Conservation (phyloP, 1,140 invertebrate genomes). For the Zeugodacus cucurbitae region DNA sequence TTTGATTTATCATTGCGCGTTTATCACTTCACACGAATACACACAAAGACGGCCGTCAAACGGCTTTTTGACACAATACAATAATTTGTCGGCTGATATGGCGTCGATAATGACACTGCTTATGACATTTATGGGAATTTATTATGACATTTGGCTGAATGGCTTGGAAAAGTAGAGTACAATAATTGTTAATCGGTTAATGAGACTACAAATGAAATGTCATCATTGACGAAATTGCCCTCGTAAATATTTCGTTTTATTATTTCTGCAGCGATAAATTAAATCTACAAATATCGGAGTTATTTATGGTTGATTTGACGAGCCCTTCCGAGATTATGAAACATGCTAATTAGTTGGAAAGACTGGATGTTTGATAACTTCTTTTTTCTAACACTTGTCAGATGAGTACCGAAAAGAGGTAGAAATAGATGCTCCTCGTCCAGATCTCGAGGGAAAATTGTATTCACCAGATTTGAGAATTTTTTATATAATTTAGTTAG, state of each 20-base stretch:
- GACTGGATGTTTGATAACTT: too few relatives aligned
- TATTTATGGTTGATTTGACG: background rate
- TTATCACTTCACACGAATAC: background rate
- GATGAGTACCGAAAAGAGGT: too few relatives aligned
- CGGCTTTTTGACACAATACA: background rate
- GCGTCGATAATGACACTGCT: background rate
- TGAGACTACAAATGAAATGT: conserved; percentile 6
- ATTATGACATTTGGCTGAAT: conserved; percentile 27
- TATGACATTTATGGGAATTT: conserved; percentile 6
- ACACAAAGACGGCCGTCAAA: background rate
- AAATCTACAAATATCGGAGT: background rate
- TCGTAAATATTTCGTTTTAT: background rate
- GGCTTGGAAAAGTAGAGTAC: background rate
- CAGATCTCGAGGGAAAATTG: too few relatives aligned
- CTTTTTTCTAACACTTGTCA: too few relatives aligned
- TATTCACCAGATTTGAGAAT: too few relatives aligned
- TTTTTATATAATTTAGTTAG: too few relatives aligned
- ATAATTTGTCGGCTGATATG: conserved; percentile 20
- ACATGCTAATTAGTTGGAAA: too few relatives aligned
- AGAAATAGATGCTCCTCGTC: too few relatives aligned
- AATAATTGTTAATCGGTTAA: conserved; percentile 1
- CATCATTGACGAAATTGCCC: background rate
- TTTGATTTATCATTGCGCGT: conserved; percentile 8
- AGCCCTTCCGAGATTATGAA: background rate
- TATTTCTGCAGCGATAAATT: background rate